phyloP scores from a whole-genome alignment of 2,113 vertebrate species.

The Calypte anna region DNA sequence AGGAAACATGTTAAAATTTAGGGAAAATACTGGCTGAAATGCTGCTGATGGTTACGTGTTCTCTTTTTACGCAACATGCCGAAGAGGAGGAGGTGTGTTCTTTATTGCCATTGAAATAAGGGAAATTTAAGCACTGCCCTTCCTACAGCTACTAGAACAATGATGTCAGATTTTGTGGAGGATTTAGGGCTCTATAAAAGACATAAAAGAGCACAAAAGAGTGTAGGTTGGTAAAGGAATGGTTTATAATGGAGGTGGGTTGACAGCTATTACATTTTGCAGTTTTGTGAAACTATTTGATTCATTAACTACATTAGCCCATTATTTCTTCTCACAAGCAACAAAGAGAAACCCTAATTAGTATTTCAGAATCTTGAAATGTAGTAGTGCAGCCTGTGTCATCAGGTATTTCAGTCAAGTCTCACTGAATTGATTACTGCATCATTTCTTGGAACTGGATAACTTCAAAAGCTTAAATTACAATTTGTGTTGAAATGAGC shows the following conservation, averaged over 20 bases:
- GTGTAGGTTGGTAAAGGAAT: not conserved
- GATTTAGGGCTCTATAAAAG: constrained; percentile 10
- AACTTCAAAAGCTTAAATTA: not conserved
- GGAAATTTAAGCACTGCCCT: not conserved
- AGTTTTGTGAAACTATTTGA: constrained; percentile 15
- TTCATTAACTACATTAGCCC: constrained; percentile 14
- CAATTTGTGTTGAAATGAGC: not conserved
- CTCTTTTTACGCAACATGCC: not conserved
- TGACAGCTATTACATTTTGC: constrained; percentile 22
- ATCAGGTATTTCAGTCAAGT: constrained; percentile 3
- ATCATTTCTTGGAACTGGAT: not conserved
- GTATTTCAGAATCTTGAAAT: not conserved
- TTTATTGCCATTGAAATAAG: not conserved
- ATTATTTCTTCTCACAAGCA: constrained; percentile 10
- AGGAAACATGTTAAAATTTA: not conserved
- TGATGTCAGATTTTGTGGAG: constrained; percentile 32
- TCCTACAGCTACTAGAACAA: constrained; percentile 30
- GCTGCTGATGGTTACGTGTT: not conserved
- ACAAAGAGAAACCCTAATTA: constrained; percentile 31
- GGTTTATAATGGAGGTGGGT: constrained; percentile 20
- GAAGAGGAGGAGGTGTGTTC: not conserved
- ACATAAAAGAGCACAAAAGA: constrained; percentile 26
- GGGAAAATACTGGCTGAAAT: not conserved
- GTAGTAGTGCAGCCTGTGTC: not conserved
- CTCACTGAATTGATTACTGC: not conserved